Evolutionary conservation across 30 jellyfish, hydroid and myxozoan genomes (phyloP).

Genomic region (Hydra vulgaris): DNA sequence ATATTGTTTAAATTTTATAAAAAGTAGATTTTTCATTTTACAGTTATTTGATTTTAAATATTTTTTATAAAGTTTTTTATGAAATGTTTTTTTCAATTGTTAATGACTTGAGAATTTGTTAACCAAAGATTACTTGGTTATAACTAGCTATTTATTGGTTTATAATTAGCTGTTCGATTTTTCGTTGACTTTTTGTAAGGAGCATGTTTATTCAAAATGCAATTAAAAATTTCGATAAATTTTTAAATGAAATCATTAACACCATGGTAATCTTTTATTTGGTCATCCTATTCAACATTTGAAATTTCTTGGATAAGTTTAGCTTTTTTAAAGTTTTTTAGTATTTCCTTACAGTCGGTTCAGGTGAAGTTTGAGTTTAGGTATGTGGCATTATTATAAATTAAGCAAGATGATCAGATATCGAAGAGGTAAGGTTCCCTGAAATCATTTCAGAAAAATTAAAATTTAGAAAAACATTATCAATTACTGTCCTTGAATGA

Average conservation of each 20-base stretch:
- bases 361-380: neutral
- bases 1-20: neutral
- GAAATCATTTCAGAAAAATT: too few relatives aligned
- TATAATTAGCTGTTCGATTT: neutral
- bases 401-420: too few relatives aligned
- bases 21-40: neutral
- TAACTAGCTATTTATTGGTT: too few relatives aligned
- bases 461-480: too few relatives aligned
- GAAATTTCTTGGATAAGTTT: neutral
- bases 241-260: neutral
- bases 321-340: neutral
- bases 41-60: neutral
- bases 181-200: neutral
- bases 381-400: neutral
- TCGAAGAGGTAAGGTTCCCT: too few relatives aligned
- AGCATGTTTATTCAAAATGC: neutral
- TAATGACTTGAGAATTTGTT: neutral
- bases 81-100: neutral
- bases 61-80: neutral
- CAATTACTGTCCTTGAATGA: too few relatives aligned
- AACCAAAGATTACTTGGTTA: neutral
- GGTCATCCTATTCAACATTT: neutral
- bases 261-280: neutral
- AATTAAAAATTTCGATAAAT: neutral
- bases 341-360: neutral